These are phyloP conservation scores for Diachasma alloeum DNA, from an alignment of 1,140 invertebrate genomes.

Conservation along the genomic window DNA sequence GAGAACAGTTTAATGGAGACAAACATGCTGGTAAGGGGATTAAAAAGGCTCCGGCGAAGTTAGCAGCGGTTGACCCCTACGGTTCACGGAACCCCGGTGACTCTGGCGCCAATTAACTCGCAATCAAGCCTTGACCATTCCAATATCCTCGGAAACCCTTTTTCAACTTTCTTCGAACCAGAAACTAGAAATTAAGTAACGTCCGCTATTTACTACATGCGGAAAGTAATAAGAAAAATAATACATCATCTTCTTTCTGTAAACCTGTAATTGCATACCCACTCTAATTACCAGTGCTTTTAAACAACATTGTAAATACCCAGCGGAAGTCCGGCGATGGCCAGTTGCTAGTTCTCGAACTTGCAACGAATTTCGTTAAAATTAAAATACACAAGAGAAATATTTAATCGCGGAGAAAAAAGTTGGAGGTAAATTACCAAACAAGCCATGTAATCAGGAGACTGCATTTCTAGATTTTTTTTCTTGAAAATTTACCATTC, in stretches of 20 bases:
- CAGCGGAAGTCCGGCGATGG: too few relatives aligned
- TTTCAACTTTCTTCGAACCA: background rate
- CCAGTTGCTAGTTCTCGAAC: too few relatives aligned
- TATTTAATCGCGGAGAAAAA: too few relatives aligned
- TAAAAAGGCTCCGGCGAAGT: background rate
- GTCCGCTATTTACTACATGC: background rate
- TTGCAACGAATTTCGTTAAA: too few relatives aligned
- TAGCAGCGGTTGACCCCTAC: background rate
- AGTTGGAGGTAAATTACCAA: too few relatives aligned
- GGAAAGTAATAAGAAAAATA: background rate
- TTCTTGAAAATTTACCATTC: too few relatives aligned
- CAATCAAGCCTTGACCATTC: background rate
- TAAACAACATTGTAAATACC: too few relatives aligned
- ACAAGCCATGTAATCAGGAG: too few relatives aligned
- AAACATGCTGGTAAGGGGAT: background rate
- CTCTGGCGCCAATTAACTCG: background rate
- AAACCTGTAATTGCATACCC: too few relatives aligned
- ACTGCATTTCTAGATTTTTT: too few relatives aligned
- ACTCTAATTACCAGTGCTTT: too few relatives aligned
- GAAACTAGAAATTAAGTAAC: background rate
- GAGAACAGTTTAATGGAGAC: background rate
- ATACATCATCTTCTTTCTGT: too few relatives aligned
- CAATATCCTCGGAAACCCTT: background rate
- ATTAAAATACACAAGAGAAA: background rate
- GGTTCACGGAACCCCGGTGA: background rate